Evolutionary conservation across 1,140 invertebrate genomes (phyloP), one percentile per base, ranked within the genome.

Genomic region (Scaptomyza pallida): DNA sequence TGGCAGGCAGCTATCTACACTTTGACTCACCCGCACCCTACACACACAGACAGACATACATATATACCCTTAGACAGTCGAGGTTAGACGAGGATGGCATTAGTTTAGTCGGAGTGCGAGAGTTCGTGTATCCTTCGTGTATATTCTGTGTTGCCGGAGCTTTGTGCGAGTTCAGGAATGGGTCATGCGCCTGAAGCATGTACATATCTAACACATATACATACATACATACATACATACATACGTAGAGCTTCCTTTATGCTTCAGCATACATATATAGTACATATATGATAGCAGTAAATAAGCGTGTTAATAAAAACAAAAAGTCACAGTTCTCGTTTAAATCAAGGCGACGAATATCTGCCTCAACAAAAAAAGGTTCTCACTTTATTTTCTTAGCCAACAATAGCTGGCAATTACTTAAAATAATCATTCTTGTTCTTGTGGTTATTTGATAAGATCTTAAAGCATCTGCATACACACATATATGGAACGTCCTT

Each of bases 1-100:
- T 85, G 81, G 81, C 81, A 86, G 81, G 68, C 75, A 86, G 77
- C 81, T 85, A 81, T 85, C 81, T 85, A 86, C 82, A 86, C 81
- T 86, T 85, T 86, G 81, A 85, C 82, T 86, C 73, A 72, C 75
- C 71, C 65, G 61, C 54, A 64, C 71, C 75, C 61, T 68, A 78
- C 55, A 74, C 57, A 61, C 45, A 61, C 45, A 47, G 50, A 64
- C 21, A 41, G 10, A 63, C 8, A 33, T 9, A 50, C 15, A 44
- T n/a, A 13, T 35, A 23, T 55, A 52, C 51, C 21, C 21, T 35
- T n/a, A 33, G 59, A 26, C 13, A 33, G 12, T 40, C 52, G 59
- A 44, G 65, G 64, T 43, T 68, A 55, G 82, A 88, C 73, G 85
- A 72, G 81, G 74, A 85, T 71, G 71, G 78, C 82, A 88, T 75